These are phyloP conservation scores for Apocheima hispidaria DNA, from an alignment of 2,888 invertebrate species.

Conservation along the genomic window DNA sequence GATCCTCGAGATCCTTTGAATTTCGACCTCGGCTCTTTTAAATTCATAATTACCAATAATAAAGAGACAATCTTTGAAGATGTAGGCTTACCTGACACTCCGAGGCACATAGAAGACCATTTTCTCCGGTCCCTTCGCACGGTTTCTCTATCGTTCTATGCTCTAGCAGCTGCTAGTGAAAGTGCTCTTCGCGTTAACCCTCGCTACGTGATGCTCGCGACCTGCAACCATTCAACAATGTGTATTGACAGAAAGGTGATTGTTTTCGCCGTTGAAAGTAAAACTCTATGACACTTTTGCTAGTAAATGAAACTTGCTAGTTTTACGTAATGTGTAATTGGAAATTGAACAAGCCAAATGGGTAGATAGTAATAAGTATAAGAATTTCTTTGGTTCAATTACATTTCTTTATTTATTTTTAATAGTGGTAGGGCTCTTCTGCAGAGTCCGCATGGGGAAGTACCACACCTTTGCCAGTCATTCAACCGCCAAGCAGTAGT, in stretches of 20 bases:
- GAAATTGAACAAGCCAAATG: background rate
- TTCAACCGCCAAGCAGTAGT: no score
- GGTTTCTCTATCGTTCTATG: slow-evolving; percentile 70
- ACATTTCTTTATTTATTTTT: no score
- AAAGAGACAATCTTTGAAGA: background rate
- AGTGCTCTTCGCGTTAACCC: slow-evolving; percentile 76
- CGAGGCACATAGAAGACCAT: slow-evolving; percentile 59
- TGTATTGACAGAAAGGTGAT: slow-evolving; percentile 61
- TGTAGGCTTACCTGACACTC: slow-evolving; percentile 40
- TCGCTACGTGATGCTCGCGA: slow-evolving; percentile 62
- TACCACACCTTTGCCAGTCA: no score
- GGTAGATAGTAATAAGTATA: background rate
- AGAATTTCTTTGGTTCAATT: background rate
- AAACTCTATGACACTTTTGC: slow-evolving; percentile 33
- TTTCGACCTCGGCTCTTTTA: no score
- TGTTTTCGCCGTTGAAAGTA: slow-evolving; percentile 40
- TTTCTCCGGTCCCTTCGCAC: slow-evolving; percentile 75
- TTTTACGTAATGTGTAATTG: slow-evolving; percentile 2
- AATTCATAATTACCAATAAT: no score
- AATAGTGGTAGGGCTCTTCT: no score
- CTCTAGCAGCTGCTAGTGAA: slow-evolving; percentile 59
- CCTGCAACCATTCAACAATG: slow-evolving; percentile 64
- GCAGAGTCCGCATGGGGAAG: no score
- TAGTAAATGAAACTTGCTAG: slow-evolving; percentile 2
- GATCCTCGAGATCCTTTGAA: no score